Base-by-base conservation (phyloP, 2,888 invertebrate genomes). In the Agriotes lineatus region DNA sequence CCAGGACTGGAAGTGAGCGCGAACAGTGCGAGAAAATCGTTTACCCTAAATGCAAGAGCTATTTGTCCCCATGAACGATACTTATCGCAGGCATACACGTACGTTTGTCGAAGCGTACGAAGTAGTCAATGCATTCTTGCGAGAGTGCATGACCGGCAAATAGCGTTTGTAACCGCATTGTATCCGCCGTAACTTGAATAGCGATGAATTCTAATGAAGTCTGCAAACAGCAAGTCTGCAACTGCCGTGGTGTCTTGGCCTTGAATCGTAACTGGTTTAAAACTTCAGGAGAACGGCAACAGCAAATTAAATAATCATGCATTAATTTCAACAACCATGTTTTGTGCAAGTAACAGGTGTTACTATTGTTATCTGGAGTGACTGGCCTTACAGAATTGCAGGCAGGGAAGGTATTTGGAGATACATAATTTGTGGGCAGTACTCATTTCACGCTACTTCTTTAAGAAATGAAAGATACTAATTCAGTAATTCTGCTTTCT, bases 201-300 rank as follows among this genome's bases (percentile, higher is more conserved):
- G 52, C 68, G 63, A 70, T 70, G 69, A 70, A 73, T 73, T 73
- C 68, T 71, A 73, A 71, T 73, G 69, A 73, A 73, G 65, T 52
- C 62, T 67, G 65, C 68, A 63, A 68, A 57, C 18, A 59, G 33
- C 42, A 45, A 44, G 59, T 33, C 45, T 59, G 59, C 59, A 59
- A 59, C 42, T 59, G 59, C 19, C 25, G 44, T 33, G 33, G 18
- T 52, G 52, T 19, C 45, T 16, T 61, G 54, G 33, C 67, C 60
- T 67, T 67, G 67, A 30, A 42, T 67, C 18, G n/a, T 44, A 67
- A 67, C 67, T 60, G 54, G 67, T 67, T 67, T 54, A n/a, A 42
- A 62, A 9, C 16, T 30, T 18, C 9, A 42, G 37, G 4, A 25
- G 5, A 52, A n/a, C 9, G 42, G 16, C 25, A 22, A 30, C n/a